These are phyloP conservation scores for Falcunculus frontatus DNA, from an alignment of 2,113 vertebrate genomes.

Conservation along the genomic window DNA sequence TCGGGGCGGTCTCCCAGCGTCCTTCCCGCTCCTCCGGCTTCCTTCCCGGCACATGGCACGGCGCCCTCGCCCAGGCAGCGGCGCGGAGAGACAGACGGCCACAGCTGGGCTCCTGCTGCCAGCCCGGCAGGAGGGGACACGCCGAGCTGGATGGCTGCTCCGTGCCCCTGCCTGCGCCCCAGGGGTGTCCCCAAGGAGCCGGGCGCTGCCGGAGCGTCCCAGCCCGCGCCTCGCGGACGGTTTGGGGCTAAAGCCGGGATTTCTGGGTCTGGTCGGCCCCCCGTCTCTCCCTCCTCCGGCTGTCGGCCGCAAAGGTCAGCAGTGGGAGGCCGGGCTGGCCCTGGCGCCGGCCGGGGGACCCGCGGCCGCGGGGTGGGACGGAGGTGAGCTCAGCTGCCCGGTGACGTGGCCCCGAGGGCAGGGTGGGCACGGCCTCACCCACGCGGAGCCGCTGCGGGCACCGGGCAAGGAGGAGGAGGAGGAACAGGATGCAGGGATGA, in stretches of 20 bases:
- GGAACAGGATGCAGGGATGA: neutral
- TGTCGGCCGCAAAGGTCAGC: conserved; percentile 3
- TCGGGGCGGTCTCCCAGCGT: fast-evolving
- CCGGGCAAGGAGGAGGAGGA: neutral
- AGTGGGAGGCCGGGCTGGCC: neutral
- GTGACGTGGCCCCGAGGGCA: neutral
- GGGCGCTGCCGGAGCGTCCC: neutral
- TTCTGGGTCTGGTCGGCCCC: neutral
- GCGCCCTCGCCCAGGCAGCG: neutral
- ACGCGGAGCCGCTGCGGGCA: neutral
- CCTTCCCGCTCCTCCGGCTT: neutral
- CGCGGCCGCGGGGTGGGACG: neutral
- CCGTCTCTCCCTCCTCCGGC: neutral
- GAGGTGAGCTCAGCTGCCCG: conserved; percentile 46
- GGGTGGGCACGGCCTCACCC: neutral
- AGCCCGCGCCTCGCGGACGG: fast-evolving
- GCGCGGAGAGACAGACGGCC: conserved; percentile 11
- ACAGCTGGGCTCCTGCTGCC: conserved; percentile 25
- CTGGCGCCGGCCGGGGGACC: neutral
- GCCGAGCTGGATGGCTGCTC: neutral
- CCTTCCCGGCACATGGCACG: neutral
- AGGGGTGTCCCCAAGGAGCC: neutral
- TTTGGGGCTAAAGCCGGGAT: neutral
- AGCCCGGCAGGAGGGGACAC: conserved; percentile 28
- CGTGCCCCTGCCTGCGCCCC: neutral